Evolutionary conservation across 2,797 vertebrate genomes (phyloP).

Genomic region (Pseudopleuronectes americanus): DNA sequence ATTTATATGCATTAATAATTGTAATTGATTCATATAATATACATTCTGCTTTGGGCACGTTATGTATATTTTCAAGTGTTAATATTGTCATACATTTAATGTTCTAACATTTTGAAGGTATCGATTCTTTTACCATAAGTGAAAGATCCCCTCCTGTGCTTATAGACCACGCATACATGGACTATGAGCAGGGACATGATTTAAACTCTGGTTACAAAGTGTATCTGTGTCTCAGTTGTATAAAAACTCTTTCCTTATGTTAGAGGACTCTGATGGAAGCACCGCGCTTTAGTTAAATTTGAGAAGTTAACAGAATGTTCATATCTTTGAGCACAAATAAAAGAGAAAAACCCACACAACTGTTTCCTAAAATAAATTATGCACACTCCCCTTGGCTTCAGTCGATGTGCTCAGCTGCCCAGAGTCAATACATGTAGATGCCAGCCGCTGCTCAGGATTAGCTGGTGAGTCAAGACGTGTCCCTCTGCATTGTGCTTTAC

Average conservation of each 20-base stretch:
- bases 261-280: slow-evolving; percentile 6
- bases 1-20: neutral
- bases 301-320: slow-evolving; percentile 17
- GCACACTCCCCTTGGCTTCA: slow-evolving; percentile 34
- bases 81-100: neutral
- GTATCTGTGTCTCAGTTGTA: slow-evolving; percentile 6
- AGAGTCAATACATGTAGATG: slow-evolving; percentile 48
- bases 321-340: slow-evolving; percentile 25
- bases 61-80: too few species aligned
- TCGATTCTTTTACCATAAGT: neutral
- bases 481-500: slow-evolving; percentile 37
- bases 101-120: neutral
- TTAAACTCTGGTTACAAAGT: slow-evolving; percentile 13
- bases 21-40: too few species aligned
- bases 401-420: slow-evolving; percentile 35
- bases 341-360: slow-evolving; percentile 7
- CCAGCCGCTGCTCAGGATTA: slow-evolving; percentile 49
- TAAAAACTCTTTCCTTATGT: slow-evolving; percentile 11
- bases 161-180: neutral
- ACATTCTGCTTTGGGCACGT: neutral
- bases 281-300: slow-evolving; percentile 24
- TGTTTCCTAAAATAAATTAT: slow-evolving; percentile 45
- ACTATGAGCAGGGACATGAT: slow-evolving; percentile 4
- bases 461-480: slow-evolving; percentile 50
- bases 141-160: neutral